Conservation (phyloP, 2,797 vertebrate genomes). For the Eospalax fontanierii region DNA sequence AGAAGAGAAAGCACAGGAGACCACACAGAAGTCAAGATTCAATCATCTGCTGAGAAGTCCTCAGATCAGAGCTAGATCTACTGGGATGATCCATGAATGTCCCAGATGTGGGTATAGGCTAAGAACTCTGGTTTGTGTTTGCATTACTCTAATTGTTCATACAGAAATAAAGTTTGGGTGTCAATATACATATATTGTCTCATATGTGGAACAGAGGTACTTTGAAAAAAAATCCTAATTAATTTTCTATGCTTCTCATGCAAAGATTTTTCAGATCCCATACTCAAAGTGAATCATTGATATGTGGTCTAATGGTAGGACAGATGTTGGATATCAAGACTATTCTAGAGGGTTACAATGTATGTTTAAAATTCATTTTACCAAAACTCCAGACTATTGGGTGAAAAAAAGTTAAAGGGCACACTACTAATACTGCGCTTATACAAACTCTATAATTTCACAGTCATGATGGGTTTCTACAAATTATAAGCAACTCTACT, state of each 20-base stretch:
- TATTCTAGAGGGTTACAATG: constrained; percentile 43
- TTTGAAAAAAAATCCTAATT: background rate
- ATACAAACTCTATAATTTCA: background rate
- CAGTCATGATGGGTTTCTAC: background rate
- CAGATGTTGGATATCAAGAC: background rate
- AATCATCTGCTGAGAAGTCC: background rate
- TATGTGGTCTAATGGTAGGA: background rate
- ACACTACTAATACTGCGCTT: background rate
- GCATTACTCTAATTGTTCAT: background rate
- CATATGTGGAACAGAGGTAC: background rate
- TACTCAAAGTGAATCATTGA: background rate
- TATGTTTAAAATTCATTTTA: background rate
- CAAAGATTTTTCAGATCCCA: background rate
- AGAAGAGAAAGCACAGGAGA: background rate
- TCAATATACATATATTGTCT: background rate
- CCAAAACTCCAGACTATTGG: background rate
- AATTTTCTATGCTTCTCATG: background rate
- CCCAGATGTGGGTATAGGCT: fast-evolving
- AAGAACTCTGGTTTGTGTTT: background rate
- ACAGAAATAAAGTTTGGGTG: background rate
- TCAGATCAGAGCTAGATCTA: no score
- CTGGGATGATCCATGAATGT: background rate
- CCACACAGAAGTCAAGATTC: background rate
- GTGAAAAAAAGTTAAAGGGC: background rate
- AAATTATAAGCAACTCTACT: background rate